Evolutionary conservation across 2,113 vertebrate species (phyloP).

Genomic region (Tragulus kanchil): DNA sequence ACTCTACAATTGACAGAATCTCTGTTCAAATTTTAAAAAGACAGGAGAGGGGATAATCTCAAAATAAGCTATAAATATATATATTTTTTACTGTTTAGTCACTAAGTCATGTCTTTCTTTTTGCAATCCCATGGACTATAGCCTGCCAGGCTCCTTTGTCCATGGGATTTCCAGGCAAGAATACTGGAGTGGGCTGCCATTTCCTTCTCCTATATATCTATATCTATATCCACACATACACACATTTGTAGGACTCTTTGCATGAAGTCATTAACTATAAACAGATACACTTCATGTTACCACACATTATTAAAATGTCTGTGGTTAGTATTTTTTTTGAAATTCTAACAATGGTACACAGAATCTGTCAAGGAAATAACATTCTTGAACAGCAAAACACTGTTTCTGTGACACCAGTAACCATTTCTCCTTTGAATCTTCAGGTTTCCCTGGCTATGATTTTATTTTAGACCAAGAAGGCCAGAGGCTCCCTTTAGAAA

Average conservation of each 20-base stretch:
- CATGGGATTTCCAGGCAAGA: background rate
- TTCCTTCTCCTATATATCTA: background rate
- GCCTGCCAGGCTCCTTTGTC: background rate
- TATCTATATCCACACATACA: background rate
- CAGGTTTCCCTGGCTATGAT: constrained; percentile 72
- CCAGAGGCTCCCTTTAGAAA: constrained; percentile 82
- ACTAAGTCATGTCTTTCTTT: background rate
- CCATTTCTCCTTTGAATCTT: constrained; percentile 75
- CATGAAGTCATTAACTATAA: constrained; percentile 64
- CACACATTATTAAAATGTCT: constrained; percentile 78
- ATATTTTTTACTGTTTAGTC: background rate
- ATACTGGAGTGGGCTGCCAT: background rate
- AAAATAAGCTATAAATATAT: constrained; percentile 13
- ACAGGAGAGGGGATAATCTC: background rate
- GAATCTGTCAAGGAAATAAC: constrained; percentile 85
- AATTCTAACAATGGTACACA: constrained; percentile 75
- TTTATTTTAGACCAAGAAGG: constrained; percentile 83
- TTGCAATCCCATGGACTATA: background rate
- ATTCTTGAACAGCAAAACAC: constrained; percentile 84
- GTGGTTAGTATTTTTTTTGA: constrained; percentile 78
- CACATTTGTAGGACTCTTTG: background rate
- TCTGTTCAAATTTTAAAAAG: constrained; percentile 26
- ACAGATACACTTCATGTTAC: constrained; percentile 80
- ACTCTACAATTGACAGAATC: constrained; percentile 1
- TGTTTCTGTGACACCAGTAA: constrained; percentile 87